These are phyloP conservation scores for Helicoverpa assulta DNA, from an alignment of 2,888 invertebrate genomes.

Conservation along the genomic window DNA sequence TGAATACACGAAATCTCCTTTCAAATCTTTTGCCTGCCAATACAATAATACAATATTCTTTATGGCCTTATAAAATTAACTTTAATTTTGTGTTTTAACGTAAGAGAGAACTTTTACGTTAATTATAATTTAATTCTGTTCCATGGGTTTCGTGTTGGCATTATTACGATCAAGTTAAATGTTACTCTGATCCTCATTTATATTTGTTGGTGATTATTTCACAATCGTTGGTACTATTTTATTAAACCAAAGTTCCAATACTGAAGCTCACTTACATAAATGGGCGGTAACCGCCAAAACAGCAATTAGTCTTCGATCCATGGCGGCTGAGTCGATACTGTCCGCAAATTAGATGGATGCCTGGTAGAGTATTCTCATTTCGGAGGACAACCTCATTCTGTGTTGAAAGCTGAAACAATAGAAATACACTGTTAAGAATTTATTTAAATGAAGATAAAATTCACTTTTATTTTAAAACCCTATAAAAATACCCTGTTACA, in stretches of 20 bases:
- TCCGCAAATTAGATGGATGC: conserved; percentile 65
- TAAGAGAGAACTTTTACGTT: too few relatives aligned
- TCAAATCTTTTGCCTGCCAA: not conserved
- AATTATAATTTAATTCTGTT: too few relatives aligned
- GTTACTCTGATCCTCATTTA: too few relatives aligned
- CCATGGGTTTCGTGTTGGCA: too few relatives aligned
- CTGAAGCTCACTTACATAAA: conserved; percentile 75
- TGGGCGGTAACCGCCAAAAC: conserved; percentile 78
- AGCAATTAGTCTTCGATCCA: conserved; percentile 77
- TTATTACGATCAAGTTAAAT: too few relatives aligned
- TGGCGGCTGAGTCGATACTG: conserved; percentile 61
- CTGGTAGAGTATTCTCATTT: conserved; percentile 67
- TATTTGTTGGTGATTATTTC: too few relatives aligned
- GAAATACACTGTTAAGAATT: conserved; percentile 5
- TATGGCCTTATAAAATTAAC: too few relatives aligned
- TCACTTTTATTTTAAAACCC: not conserved
- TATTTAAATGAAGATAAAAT: not conserved
- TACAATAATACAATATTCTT: not conserved
- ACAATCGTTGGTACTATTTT: not conserved
- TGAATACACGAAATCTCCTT: conserved; percentile 12
- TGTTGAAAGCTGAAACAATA: conserved; percentile 69
- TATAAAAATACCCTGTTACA: not conserved
- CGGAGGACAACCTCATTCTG: conserved; percentile 63
- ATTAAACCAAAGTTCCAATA: not conserved
- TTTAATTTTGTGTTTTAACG: not conserved